These are phyloP conservation scores for Myodes glareolus DNA, from an alignment of 2,113 vertebrate genomes.

Conservation along the genomic window DNA sequence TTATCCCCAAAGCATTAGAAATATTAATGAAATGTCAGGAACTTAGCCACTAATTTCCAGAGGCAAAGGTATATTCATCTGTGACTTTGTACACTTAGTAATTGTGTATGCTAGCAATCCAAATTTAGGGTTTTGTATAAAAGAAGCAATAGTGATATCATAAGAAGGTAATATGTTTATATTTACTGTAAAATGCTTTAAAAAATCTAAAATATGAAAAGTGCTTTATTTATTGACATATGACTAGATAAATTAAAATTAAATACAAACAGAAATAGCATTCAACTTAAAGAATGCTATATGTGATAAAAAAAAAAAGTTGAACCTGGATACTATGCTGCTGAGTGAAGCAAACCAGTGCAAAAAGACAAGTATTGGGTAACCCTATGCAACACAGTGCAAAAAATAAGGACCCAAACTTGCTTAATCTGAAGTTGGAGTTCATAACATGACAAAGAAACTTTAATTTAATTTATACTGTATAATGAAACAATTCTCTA, in stretches of 20 bases:
- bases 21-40: not conserved
- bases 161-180: not conserved
- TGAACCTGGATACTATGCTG: not conserved
- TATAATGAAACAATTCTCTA: not conserved
- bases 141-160: not conserved
- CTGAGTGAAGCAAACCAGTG: not conserved
- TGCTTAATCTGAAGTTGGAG: not conserved
- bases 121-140: not conserved
- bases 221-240: not conserved
- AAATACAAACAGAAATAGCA: not conserved
- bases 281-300: not conserved
- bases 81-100: not conserved
- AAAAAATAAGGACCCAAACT: not conserved
- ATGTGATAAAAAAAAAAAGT: not conserved
- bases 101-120: too few species aligned
- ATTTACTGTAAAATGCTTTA: not conserved
- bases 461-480: not conserved
- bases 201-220: not conserved
- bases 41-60: not conserved
- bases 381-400: not conserved
- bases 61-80: not conserved
- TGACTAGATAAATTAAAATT: not conserved
- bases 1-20: not conserved
- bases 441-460: not conserved
- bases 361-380: not conserved